Evolutionary conservation across 2,113 vertebrate genomes (phyloP), one percentile per base, ranked within the genome.

Genomic region (Microtus oregoni): DNA sequence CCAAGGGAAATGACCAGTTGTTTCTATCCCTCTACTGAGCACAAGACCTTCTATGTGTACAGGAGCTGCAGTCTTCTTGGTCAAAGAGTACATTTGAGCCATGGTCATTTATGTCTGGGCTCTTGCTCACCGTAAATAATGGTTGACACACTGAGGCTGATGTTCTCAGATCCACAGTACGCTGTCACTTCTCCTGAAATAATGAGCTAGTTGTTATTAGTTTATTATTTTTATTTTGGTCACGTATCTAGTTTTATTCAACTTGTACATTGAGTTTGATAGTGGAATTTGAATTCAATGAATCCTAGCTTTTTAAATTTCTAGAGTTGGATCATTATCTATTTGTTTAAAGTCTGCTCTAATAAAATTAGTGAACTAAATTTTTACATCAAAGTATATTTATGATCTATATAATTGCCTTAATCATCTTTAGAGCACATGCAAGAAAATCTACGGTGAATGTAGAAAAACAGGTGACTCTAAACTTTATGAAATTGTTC

Each of bases 261-360:
- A 86, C 76, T 63, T 95, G 26, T 52, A 63, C 41, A 95, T 89
- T 91, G 14, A 93, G 58, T 35, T 93, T 86, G 24, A 70, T 94
- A 61, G 61, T 35, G 77, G 22, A 4, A 44, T 52, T 87, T 86
- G n/a, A 88, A 44, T 10, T 35, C 12, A n/a, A 7, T 13, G 2
- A 30, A 89, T 52, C 9, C 47, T 76, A 89, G 12, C 19, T 79
- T 52, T 82, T 92, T 50, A 38, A 7, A 24, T 70, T 82, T 30
- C n/a, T 92, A 22, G 7, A 81, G 28, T 79, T 93, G 52, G 35
- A 38, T 68, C 20, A 78, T 12, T 90, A 86, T 26, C 19, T 24
- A 78, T 77, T 15, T 24, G 75, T 63, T 78, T 86, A 78, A 76
- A 94, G 9, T 73, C 17, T 30, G 75, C 12, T 67, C 19, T 44